Conservation (phyloP, 64 coral and sea anemone genomes). For the Stichodactyla helianthus region DNA sequence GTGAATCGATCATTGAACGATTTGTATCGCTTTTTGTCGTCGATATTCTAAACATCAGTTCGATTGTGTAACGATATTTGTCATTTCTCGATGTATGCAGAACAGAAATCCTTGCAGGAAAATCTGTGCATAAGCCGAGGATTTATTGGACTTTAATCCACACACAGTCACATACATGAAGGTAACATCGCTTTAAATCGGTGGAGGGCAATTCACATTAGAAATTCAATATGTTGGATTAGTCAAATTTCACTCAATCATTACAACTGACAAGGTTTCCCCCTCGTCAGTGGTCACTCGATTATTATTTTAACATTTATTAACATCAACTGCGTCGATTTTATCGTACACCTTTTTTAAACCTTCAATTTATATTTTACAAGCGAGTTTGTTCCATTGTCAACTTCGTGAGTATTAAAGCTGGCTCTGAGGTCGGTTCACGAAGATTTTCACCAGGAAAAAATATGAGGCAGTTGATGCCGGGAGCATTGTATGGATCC, state of each 20-base stretch:
- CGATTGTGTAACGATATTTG: not conserved
- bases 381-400: not conserved
- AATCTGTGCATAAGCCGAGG: not conserved
- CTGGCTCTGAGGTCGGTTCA: not conserved
- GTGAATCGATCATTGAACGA: not conserved
- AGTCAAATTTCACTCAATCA: not conserved
- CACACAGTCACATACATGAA: not conserved
- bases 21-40: not conserved
- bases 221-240: conserved; percentile 12
- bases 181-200: not conserved
- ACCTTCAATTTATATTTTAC: not conserved
- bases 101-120: not conserved
- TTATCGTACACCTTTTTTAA: not conserved
- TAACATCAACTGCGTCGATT: not conserved
- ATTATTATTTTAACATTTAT: not conserved
- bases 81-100: not conserved
- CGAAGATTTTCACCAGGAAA: not conserved
- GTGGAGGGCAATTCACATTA: not conserved
- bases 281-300: not conserved
- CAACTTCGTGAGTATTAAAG: not conserved
- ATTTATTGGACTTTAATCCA: not conserved
- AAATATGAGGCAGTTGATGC: not conserved
- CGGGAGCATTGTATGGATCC: not conserved
- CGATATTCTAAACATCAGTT: not conserved
- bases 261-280: not conserved